Percentiles rank a stretch among this genome's conserved stretches.
phyloP scores from a whole-genome alignment of 2,797 vertebrate species.

The Novumbra hubbsi region DNA sequence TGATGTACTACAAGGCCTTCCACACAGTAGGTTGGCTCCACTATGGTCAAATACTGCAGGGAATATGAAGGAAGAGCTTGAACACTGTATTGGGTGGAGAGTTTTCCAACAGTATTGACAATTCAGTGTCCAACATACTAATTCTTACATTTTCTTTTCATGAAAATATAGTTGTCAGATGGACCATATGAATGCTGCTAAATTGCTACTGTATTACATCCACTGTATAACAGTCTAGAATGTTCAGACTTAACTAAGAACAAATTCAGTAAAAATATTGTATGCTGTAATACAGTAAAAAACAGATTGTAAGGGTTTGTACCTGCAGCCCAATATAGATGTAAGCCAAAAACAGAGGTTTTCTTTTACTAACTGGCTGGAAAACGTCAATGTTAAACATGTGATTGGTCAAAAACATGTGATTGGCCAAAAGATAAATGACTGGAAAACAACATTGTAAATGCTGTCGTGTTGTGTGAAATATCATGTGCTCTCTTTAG shows the following conservation, averaged over 20 bases:
- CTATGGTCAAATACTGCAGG: slow-evolving; percentile 48
- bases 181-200: not conserved
- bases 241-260: not conserved
- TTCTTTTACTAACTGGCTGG: no score
- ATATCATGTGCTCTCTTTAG: not conserved
- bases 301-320: not conserved
- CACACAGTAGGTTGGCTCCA: slow-evolving; percentile 75
- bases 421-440: no score
- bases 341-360: no score
- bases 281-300: no score
- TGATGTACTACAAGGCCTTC: slow-evolving; percentile 76
- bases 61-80: not conserved
- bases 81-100: not conserved
- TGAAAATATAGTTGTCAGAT: not conserved
- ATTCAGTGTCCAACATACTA: not conserved
- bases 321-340: no score
- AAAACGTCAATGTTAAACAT: no score
- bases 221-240: no score
- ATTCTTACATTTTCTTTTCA: not conserved
- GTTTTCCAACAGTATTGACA: not conserved
- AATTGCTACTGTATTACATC: no score
- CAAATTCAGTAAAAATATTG: not conserved
- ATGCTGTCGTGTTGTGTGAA: not conserved
- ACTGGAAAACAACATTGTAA: no score
- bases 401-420: no score